These are phyloP conservation scores for Melanotaenia pygmaea DNA, from an alignment of 2,797 vertebrate genomes.

Conservation along the genomic window DNA sequence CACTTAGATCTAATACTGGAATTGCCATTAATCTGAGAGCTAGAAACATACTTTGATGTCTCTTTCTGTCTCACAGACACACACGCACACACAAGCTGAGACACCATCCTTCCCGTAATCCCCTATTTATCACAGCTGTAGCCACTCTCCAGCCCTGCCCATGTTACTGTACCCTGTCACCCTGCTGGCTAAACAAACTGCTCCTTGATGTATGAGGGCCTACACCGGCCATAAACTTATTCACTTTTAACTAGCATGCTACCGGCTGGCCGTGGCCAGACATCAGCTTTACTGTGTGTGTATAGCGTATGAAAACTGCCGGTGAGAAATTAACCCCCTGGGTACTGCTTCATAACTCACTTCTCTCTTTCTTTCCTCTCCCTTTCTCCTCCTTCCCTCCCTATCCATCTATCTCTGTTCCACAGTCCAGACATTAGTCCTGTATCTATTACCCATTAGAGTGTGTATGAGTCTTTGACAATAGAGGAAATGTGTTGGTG, in stretches of 20 bases:
- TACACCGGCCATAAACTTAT: conserved; percentile 91
- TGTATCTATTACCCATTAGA: conserved; percentile 77
- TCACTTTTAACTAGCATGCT: conserved; percentile 90
- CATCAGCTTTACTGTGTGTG: conserved; percentile 62
- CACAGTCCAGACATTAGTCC: conserved; percentile 71
- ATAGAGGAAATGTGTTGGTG: conserved; percentile 56
- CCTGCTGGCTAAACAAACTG: conserved; percentile 90
- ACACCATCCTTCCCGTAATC: conserved; percentile 74
- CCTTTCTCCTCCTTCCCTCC: conserved; percentile 57
- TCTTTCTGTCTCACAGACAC: conserved; percentile 27
- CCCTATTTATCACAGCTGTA: conserved; percentile 86
- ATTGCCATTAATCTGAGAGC: conserved; percentile 70
- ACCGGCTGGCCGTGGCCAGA: conserved; percentile 76
- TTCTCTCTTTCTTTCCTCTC: conserved; percentile 53
- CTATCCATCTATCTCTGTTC: conserved; percentile 73
- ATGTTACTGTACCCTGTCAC: conserved; percentile 83
- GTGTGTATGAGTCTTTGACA: conserved; percentile 63
- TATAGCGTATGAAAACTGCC: conserved; percentile 67
- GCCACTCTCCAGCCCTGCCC: conserved; percentile 73
- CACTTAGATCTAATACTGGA: conserved; percentile 67
- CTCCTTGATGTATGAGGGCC: conserved; percentile 88
- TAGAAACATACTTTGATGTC: conserved; percentile 75
- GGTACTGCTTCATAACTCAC: conserved; percentile 78
- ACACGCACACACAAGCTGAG: conserved; percentile 30
- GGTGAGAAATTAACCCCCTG: conserved; percentile 83